Conservation (phyloP, 2,888 invertebrate genomes). For the Agrotis clavis region DNA sequence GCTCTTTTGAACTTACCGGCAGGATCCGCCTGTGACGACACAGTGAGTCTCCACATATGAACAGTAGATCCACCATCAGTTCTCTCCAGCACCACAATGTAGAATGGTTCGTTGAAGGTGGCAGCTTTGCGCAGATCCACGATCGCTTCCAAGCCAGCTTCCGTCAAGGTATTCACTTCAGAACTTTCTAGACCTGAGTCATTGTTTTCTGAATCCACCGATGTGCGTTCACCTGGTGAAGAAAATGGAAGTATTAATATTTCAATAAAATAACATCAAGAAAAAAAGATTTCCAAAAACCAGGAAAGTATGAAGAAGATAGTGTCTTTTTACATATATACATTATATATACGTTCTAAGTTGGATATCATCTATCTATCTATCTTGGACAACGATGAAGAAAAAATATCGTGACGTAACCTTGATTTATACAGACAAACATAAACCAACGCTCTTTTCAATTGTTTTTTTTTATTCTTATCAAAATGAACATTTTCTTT, state of each 20-base stretch:
- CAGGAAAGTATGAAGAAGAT: no score
- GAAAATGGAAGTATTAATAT: background rate
- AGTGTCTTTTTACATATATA: no score
- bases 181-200: constrained; percentile 81
- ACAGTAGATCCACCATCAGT: constrained; percentile 96
- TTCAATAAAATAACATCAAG: no score
- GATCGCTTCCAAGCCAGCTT: constrained; percentile 95
- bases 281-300: no score
- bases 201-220: constrained; percentile 76
- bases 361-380: no score
- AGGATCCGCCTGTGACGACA: constrained; percentile 94
- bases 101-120: constrained; percentile 98
- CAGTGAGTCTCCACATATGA: constrained; percentile 98
- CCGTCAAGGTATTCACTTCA: constrained; percentile 88
- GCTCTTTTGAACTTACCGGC: constrained; percentile 70
- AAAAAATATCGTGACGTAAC: no score
- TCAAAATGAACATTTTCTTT: no score
- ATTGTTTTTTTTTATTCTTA: no score
- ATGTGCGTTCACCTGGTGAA: constrained; percentile 80
- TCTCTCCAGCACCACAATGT: constrained; percentile 97
- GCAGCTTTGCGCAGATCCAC: constrained; percentile 96
- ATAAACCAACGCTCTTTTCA: no score
- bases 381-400: no score
- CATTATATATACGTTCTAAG: no score
- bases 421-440: no score